These are phyloP conservation scores for Daphoenositta chrysoptera DNA, from an alignment of 2,113 vertebrate species.

Conservation along the genomic window DNA sequence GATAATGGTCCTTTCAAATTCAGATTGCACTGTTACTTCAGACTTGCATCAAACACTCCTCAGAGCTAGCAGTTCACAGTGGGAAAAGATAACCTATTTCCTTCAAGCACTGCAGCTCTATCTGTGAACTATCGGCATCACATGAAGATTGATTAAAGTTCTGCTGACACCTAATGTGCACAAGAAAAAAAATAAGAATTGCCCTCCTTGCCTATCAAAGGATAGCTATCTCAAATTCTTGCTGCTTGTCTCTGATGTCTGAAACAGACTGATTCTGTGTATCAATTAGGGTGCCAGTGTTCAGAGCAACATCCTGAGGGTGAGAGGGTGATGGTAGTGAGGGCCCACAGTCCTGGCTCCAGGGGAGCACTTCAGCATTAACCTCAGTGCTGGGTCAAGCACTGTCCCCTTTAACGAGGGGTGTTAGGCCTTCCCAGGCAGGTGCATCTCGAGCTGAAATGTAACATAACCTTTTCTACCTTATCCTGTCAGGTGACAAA, in stretches of 20 bases:
- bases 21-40: not conserved
- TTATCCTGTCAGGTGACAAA: conserved; percentile 48
- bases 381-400: not conserved
- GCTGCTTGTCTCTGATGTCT: not conserved
- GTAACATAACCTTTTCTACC: conserved; percentile 31
- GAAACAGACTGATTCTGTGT: not conserved
- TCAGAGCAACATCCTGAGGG: not conserved
- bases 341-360: not conserved
- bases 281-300: not conserved
- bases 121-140: not conserved
- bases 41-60: not conserved
- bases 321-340: conserved; percentile 10
- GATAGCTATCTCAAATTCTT: not conserved
- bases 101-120: not conserved
- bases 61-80: not conserved
- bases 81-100: conserved; percentile 11
- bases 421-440: conserved; percentile 24
- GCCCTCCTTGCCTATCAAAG: not conserved
- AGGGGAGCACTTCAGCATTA: not conserved
- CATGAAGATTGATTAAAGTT: conserved; percentile 27
- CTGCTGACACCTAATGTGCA: not conserved
- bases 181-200: not conserved
- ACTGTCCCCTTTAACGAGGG: conserved; percentile 10
- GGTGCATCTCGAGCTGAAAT: conserved; percentile 1
- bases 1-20: conserved; percentile 42